phyloP scores from a whole-genome alignment of 2,797 vertebrate species.

The Miichthys miiuy region DNA sequence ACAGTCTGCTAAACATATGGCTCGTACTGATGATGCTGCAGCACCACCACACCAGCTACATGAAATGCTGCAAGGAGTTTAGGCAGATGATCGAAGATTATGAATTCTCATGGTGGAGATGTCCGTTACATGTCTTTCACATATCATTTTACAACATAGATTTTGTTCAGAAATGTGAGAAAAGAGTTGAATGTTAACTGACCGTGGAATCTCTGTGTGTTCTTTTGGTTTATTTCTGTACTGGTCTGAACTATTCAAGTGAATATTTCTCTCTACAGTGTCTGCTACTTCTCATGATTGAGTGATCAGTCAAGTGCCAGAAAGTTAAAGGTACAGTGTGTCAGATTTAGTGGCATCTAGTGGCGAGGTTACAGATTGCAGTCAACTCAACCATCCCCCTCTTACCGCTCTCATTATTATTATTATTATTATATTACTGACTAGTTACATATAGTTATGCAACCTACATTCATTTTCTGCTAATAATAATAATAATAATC shows the following conservation, averaged over 20 bases:
- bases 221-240: constrained; percentile 8
- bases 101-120: background rate
- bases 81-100: background rate
- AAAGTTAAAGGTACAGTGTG: background rate
- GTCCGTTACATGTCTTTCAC: background rate
- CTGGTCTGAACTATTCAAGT: constrained; percentile 22
- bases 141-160: background rate
- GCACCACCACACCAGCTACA: background rate
- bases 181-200: constrained; percentile 2
- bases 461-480: too few relatives aligned
- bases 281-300: background rate
- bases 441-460: too few relatives aligned
- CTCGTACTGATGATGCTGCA: constrained; percentile 20
- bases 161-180: background rate
- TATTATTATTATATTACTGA: too few relatives aligned
- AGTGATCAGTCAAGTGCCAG: background rate
- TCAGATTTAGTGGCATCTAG: too few relatives aligned
- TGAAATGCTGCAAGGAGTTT: constrained; percentile 4
- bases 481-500: too few relatives aligned
- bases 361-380: too few relatives aligned
- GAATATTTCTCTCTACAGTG: constrained; percentile 8
- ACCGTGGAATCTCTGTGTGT: constrained; percentile 4
- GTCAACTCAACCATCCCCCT: too few relatives aligned
- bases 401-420: too few relatives aligned
- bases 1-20: constrained; percentile 24